Evolutionary conservation across 2,888 invertebrate genomes (phyloP).

Genomic region (Cataglyphis altisquamis): DNA sequence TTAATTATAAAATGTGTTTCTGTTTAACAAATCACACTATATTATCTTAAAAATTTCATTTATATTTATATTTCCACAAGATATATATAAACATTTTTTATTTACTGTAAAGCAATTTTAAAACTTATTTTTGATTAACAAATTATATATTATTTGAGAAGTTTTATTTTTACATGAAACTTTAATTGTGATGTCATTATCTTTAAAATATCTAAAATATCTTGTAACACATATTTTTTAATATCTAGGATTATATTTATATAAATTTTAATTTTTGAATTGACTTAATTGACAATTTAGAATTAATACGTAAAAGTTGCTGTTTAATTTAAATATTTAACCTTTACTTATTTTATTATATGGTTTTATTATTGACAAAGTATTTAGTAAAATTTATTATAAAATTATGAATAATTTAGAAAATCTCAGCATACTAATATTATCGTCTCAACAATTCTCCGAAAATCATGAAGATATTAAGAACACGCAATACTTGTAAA

Average conservation of each 20-base stretch:
- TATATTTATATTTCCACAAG: constrained; percentile 5
- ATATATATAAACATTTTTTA: neutral
- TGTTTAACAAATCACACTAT: neutral
- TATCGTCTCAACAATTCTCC: neutral
- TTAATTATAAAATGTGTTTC: neutral
- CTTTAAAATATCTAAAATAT: neutral
- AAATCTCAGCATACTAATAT: neutral
- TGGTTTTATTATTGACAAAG: neutral
- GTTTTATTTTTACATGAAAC: neutral
- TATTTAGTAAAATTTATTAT: constrained; percentile 3
- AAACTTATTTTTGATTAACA: neutral
- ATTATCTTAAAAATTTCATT: neutral
- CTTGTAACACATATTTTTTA: neutral
- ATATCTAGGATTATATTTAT: neutral
- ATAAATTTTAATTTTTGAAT: neutral
- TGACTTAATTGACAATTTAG: neutral
- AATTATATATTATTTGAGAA: neutral
- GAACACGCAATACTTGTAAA: neutral
- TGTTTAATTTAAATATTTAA: neutral
- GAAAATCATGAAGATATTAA: neutral
- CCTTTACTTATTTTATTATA: neutral
- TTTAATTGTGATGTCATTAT: neutral
- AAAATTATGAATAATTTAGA: constrained; percentile 20
- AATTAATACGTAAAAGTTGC: neutral
- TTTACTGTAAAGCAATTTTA: neutral